Conservation (phyloP, 2,113 vertebrate species). For the Chrysochloris asiatica region DNA sequence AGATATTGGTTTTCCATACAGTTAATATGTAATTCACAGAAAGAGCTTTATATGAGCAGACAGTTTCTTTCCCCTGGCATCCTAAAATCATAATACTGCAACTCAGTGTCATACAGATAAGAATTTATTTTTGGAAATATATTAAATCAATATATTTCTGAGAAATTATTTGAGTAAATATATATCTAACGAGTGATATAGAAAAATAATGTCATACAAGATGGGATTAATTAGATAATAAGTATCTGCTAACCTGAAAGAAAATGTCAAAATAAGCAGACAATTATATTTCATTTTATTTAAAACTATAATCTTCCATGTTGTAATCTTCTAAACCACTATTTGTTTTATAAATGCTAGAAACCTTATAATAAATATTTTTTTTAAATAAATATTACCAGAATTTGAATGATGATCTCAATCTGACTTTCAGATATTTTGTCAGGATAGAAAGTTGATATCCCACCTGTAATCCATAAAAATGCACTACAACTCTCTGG, state of each 20-base stretch:
- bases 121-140: neutral
- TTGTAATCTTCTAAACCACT: neutral
- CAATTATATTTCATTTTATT: slow-evolving; percentile 48
- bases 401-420: slow-evolving; percentile 17
- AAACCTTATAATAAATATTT: neutral
- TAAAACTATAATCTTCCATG: slow-evolving; percentile 11
- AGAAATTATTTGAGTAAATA: neutral
- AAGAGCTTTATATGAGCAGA: neutral
- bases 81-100: neutral
- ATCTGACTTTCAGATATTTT: neutral
- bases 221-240: slow-evolving; percentile 44
- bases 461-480: neutral
- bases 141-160: neutral
- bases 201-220: neutral
- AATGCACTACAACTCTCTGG: neutral
- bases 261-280: neutral
- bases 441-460: neutral
- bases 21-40: neutral
- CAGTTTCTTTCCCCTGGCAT: neutral
- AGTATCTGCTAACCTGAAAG: slow-evolving; percentile 23
- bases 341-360: neutral
- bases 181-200: neutral
- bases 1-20: neutral
- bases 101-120: neutral
- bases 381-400: neutral